Percentiles rank a stretch among this genome's conserved stretches.
Conservation (phyloP, 2,113 vertebrate genomes). For the Myotis brandtii region DNA sequence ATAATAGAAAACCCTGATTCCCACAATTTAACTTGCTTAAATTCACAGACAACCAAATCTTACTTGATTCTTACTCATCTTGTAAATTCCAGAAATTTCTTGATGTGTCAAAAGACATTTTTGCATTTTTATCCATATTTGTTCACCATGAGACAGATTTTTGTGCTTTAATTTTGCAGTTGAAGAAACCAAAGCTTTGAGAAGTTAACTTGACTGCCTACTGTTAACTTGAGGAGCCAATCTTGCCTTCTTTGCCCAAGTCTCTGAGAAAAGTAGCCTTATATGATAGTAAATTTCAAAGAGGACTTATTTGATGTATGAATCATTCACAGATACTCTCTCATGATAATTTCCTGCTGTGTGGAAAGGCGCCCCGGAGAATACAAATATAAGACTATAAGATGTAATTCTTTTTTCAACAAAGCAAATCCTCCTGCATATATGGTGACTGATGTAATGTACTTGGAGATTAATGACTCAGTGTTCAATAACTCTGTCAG, state of each 20-base stretch:
- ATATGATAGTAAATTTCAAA: constrained; percentile 18
- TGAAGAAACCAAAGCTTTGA: not conserved
- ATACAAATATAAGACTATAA: not conserved
- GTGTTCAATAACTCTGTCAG: not conserved
- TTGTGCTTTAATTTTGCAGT: not conserved
- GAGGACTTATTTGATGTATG: not conserved
- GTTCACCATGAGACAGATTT: not conserved
- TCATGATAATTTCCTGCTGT: not conserved
- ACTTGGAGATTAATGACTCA: constrained; percentile 10
- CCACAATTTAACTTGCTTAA: not conserved
- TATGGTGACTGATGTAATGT: not conserved
- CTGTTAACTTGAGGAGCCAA: not conserved
- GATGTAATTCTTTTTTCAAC: not conserved
- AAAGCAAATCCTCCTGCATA: not conserved
- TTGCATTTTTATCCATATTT: not conserved
- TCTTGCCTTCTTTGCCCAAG: not conserved
- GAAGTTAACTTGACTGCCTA: not conserved
- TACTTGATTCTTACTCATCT: not conserved
- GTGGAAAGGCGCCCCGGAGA: not conserved
- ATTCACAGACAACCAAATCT: not conserved
- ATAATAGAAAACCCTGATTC: not conserved
- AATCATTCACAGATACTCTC: constrained; percentile 7
- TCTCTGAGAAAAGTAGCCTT: not conserved
- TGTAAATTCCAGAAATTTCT: not conserved
- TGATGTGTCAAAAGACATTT: not conserved